These are phyloP conservation scores for Argyrosomus japonicus DNA, from an alignment of 2,113 vertebrate species.

Conservation along the genomic window DNA sequence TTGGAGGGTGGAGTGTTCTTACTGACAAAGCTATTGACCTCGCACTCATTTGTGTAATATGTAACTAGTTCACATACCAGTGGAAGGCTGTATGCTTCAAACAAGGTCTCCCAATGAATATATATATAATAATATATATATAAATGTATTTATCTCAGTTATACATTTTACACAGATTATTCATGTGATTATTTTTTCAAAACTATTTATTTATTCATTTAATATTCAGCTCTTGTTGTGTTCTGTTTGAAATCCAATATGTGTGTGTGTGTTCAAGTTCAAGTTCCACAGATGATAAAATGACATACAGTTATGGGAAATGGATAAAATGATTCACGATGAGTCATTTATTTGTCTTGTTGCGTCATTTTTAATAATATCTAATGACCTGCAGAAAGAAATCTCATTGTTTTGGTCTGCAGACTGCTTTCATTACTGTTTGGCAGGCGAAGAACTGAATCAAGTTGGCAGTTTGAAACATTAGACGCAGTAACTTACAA, in stretches of 20 bases:
- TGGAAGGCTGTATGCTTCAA: neutral
- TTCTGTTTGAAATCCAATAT: neutral
- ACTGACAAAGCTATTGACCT: neutral
- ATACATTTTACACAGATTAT: neutral
- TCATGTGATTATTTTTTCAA: neutral
- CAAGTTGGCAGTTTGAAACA: no score
- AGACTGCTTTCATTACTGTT: no score
- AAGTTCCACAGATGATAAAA: neutral
- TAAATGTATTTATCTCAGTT: neutral
- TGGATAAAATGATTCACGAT: neutral
- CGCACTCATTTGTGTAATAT: neutral
- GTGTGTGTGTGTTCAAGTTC: neutral
- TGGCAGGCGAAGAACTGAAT: no score
- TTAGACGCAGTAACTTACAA: no score
- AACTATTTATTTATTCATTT: no score
- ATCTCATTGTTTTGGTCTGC: no score
- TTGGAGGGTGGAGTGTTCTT: neutral
- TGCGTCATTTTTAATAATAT: neutral
- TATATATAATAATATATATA: no score
- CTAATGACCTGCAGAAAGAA: no score
- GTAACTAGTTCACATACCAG: slow-evolving; percentile 4
- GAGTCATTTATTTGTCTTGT: neutral
- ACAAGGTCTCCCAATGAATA: neutral
- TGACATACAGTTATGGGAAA: neutral
- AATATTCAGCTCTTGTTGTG: neutral